Conservation (phyloP, 2,113 vertebrate genomes). For the Oncorhynchus gorbuscha region DNA sequence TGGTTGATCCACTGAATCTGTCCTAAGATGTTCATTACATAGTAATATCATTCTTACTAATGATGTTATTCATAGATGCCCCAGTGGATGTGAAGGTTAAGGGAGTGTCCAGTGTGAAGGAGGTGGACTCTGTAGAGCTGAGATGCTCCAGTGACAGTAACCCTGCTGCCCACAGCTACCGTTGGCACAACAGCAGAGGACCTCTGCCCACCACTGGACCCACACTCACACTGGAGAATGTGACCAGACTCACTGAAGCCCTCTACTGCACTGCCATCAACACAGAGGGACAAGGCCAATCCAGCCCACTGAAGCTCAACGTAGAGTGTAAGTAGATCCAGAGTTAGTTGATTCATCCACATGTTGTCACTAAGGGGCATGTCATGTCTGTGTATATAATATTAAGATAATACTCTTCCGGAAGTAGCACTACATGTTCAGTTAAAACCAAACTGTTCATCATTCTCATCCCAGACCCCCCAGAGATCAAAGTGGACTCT, state of each 20-base stretch:
- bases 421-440: neutral
- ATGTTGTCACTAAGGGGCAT: neutral
- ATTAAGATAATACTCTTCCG: neutral
- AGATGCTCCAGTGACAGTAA: constrained; percentile 60
- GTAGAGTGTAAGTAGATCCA: constrained; percentile 57
- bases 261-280: constrained; percentile 65
- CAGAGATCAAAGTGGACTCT: constrained; percentile 58
- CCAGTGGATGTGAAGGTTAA: too few species aligned
- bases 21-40: neutral
- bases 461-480: constrained; percentile 52
- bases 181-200: constrained; percentile 48
- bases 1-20: neutral
- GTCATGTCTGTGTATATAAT: neutral
- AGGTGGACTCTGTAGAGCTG: constrained; percentile 39
- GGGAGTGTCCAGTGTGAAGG: too few species aligned
- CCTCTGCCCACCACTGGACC: constrained; percentile 15
- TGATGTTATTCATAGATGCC: constrained; percentile 42
- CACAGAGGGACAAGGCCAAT: constrained; percentile 37
- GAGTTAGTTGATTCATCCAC: too few species aligned
- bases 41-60: neutral
- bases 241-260: constrained; percentile 45
- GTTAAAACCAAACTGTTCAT: neutral
- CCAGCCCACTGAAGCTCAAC: constrained; percentile 36
- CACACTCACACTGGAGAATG: constrained; percentile 30
- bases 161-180: constrained; percentile 47